A percentile compares a stretch with the other conserved stretches of the same genome.
Conservation (phyloP, 1,140 invertebrate genomes). For the Heliothis subflexa region DNA sequence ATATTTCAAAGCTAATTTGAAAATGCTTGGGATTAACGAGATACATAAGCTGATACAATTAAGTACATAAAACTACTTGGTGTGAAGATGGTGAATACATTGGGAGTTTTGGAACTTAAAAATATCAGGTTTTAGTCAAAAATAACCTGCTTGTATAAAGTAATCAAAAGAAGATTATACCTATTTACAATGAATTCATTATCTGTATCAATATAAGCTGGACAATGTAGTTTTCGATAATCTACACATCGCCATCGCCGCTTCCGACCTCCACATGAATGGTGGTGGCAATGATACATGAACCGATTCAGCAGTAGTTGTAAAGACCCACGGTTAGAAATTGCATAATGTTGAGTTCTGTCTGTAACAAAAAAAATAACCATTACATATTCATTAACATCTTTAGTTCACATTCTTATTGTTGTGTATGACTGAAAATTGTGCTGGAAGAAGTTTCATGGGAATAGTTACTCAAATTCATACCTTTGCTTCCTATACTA, state of each 20-base stretch:
- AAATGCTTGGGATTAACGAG: too few species aligned
- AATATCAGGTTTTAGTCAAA: too few species aligned
- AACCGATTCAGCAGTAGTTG: conserved; percentile 71
- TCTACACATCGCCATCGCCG: conserved; percentile 75
- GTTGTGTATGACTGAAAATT: too few species aligned
- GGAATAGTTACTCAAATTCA: neutral
- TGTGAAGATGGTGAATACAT: too few species aligned
- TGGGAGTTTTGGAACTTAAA: too few species aligned
- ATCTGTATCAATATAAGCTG: conserved; percentile 66
- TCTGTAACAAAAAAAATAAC: conserved; percentile 49
- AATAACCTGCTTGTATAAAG: too few species aligned
- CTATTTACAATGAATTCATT: conserved; percentile 62
- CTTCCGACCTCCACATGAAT: conserved; percentile 57
- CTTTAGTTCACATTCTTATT: too few species aligned
- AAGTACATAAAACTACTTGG: too few species aligned
- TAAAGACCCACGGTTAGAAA: conserved; percentile 63
- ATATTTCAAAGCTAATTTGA: too few species aligned
- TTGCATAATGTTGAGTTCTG: conserved; percentile 58
- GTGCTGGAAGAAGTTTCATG: too few species aligned
- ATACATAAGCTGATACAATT: too few species aligned
- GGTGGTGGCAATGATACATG: conserved; percentile 69
- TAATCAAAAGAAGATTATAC: conserved; percentile 41
- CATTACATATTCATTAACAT: too few species aligned
- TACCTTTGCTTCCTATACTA: neutral
- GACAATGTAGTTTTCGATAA: conserved; percentile 65